Conservation (phyloP, 2,797 vertebrate species). For the Sylvia borin region DNA sequence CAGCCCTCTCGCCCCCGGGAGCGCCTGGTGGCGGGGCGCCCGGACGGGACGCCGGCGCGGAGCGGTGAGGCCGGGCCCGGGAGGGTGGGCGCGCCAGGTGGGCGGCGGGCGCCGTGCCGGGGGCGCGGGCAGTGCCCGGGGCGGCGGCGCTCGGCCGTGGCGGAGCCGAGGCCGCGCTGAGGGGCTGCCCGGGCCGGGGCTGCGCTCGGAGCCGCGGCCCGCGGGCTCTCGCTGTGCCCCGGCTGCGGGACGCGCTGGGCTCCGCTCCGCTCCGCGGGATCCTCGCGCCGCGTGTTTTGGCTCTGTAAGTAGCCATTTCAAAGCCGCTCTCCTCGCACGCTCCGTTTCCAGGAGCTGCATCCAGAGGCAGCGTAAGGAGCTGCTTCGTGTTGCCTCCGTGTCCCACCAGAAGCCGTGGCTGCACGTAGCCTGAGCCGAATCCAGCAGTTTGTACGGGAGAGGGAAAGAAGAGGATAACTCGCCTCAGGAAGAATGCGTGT, state of each 20-base stretch:
- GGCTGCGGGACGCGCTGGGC: background rate
- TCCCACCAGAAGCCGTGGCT: background rate
- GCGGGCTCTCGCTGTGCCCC: background rate
- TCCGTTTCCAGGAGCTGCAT: background rate
- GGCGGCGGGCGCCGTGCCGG: background rate
- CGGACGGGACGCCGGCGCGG: conserved; percentile 14
- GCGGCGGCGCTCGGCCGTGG: background rate
- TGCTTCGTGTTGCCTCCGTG: background rate
- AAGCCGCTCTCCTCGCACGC: background rate
- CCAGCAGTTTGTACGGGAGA: background rate
- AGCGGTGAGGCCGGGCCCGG: background rate
- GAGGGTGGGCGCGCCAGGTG: background rate
- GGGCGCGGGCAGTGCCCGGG: background rate
- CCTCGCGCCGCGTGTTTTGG: background rate
- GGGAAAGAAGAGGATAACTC: background rate
- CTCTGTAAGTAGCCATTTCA: conserved; percentile 7
- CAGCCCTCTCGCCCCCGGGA: background rate
- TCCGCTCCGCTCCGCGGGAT: background rate
- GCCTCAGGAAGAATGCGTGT: background rate
- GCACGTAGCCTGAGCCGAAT: background rate
- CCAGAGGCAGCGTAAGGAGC: background rate
- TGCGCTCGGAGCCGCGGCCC: background rate
- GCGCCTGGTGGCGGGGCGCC: background rate
- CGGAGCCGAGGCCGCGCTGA: background rate
- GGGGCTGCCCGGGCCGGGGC: background rate